A percentile compares a stretch with the other conserved stretches of the same genome.
Evolutionary conservation across 2,888 invertebrate genomes (phyloP).

Genomic region (Platerodrilus igneus): DNA sequence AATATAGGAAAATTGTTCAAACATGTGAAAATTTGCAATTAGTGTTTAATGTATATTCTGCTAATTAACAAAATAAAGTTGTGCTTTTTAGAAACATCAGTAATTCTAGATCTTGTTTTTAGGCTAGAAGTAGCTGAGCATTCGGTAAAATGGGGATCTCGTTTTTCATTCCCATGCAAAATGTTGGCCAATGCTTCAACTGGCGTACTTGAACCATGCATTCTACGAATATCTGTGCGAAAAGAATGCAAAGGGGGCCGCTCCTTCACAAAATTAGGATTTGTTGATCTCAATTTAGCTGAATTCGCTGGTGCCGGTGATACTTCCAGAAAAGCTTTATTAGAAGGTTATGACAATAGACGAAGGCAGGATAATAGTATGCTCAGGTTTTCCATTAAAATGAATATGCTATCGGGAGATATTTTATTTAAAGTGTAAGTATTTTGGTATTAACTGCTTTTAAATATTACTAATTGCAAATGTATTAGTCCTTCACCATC

Average conservation of each 20-base stretch:
- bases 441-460: too few relatives aligned
- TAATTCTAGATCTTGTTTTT: constrained; percentile 42
- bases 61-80: too few relatives aligned
- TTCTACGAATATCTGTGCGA: constrained; percentile 89
- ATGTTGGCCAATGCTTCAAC: constrained; percentile 96
- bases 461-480: constrained; percentile 6
- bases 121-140: constrained; percentile 93
- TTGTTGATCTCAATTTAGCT: constrained; percentile 94
- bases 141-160: constrained; percentile 87
- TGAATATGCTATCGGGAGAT: constrained; percentile 94
- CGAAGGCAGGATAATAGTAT: constrained; percentile 96
- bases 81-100: too few relatives aligned
- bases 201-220: constrained; percentile 89
- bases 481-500: constrained; percentile 55
- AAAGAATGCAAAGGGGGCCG: constrained; percentile 84
- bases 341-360: constrained; percentile 92
- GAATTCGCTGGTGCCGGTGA: constrained; percentile 93
- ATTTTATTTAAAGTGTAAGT: constrained; percentile 97
- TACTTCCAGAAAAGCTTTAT: constrained; percentile 78
- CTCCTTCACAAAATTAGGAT: constrained; percentile 92
- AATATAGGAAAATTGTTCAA: too few relatives aligned
- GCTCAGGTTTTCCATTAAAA: constrained; percentile 82
- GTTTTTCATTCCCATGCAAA: constrained; percentile 90
- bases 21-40: too few relatives aligned
- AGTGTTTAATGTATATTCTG: too few relatives aligned